phyloP scores from a whole-genome alignment of 2,888 invertebrate genomes.

The Himalopsyche anomala region DNA sequence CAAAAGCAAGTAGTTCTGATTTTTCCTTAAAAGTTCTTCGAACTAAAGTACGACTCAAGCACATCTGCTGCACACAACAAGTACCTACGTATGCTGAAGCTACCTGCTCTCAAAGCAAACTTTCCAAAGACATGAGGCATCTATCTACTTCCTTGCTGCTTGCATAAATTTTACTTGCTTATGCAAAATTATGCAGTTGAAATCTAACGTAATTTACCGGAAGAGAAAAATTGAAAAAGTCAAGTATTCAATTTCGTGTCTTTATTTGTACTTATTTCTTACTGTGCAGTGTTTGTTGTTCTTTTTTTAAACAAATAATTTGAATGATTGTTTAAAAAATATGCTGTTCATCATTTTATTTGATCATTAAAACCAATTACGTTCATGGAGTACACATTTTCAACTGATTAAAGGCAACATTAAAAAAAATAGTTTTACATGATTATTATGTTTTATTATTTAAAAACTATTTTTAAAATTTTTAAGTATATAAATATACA shows the following conservation, averaged over 20 bases:
- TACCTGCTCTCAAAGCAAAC: not conserved
- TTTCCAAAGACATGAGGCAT: not conserved
- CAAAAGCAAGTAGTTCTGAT: slow-evolving; percentile 12
- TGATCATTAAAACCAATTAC: too few relatives aligned
- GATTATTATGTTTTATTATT: too few relatives aligned
- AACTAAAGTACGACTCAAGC: slow-evolving; percentile 19
- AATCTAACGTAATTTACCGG: not conserved
- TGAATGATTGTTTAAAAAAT: not conserved
- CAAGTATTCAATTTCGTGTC: too few relatives aligned
- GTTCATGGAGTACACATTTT: too few relatives aligned
- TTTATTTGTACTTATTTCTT: too few relatives aligned
- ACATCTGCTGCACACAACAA: slow-evolving; percentile 24
- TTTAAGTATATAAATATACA: too few relatives aligned
- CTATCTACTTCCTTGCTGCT: not conserved
- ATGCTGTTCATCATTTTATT: too few relatives aligned
- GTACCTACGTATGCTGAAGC: not conserved
- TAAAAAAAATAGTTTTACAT: too few relatives aligned
- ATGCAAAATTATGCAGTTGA: not conserved
- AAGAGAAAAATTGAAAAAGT: not conserved
- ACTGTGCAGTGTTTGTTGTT: too few relatives aligned
- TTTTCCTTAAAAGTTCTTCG: not conserved
- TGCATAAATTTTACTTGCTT: slow-evolving; percentile 17
- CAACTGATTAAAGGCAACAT: too few relatives aligned
- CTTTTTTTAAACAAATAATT: not conserved
- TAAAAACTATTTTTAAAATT: too few relatives aligned